Percentiles rank a stretch among this genome's conserved stretches.
Conservation (phyloP, 1,140 invertebrate species). For the Drepana arcuata region DNA sequence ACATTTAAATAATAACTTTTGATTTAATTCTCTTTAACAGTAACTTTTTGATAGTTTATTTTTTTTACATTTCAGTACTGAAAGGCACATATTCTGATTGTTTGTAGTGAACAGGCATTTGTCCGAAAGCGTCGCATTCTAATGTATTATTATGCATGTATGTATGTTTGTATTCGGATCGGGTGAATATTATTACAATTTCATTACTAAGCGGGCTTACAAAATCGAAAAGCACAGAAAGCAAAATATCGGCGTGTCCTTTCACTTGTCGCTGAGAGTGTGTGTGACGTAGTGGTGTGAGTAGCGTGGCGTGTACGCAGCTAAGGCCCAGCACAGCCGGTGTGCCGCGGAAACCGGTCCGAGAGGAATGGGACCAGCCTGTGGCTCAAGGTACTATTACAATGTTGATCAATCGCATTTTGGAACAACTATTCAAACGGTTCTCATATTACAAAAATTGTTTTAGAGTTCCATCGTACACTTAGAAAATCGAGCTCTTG, state of each 20-base stretch:
- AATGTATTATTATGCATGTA: too few relatives aligned
- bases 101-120: too few relatives aligned
- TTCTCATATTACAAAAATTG: slow-evolving; percentile 17
- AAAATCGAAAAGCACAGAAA: slow-evolving; percentile 55
- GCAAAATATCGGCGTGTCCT: slow-evolving; percentile 63
- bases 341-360: slow-evolving; percentile 58
- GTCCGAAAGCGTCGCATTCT: too few relatives aligned
- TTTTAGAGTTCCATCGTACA: too few relatives aligned
- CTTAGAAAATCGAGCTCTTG: too few relatives aligned
- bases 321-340: slow-evolving; percentile 47
- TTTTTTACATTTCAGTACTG: too few relatives aligned
- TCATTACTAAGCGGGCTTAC: slow-evolving; percentile 32
- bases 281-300: background rate
- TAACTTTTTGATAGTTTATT: too few relatives aligned
- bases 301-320: background rate
- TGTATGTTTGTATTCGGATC: too few relatives aligned
- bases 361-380: slow-evolving; percentile 56
- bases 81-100: too few relatives aligned
- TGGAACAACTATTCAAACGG: slow-evolving; percentile 41
- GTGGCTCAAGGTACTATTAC: slow-evolving; percentile 56
- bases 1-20: too few relatives aligned
- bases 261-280: slow-evolving; percentile 41
- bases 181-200: slow-evolving; percentile 18
- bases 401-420: slow-evolving; percentile 66
- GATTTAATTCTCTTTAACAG: too few relatives aligned